Conservation (phyloP, 2,888 invertebrate genomes). For the Coelopa pilipes region DNA sequence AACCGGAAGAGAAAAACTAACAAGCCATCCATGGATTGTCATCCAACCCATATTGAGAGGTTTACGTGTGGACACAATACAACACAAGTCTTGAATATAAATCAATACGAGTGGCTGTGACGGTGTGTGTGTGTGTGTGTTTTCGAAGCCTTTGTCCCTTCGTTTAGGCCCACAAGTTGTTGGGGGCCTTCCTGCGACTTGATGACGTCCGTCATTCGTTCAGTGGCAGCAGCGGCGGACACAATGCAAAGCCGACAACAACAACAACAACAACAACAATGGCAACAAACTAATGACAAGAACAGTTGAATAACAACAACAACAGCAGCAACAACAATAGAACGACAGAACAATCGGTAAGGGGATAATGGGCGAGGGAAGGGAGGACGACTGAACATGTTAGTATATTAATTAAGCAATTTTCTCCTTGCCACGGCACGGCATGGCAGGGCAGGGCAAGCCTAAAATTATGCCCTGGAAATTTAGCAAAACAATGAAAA, state of each 20-base stretch:
- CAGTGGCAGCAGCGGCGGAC: not conserved
- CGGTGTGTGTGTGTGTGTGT: not conserved
- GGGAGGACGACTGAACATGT: not conserved
- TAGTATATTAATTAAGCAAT: constrained; percentile 48
- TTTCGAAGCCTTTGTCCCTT: not conserved
- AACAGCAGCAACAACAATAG: constrained; percentile 9
- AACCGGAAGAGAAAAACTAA: not conserved
- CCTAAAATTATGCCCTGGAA: constrained; percentile 22
- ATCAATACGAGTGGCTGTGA: constrained; percentile 28
- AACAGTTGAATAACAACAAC: not conserved
- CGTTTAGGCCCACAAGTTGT: not conserved
- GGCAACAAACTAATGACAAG: constrained; percentile 2
- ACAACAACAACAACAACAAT: constrained; percentile 16
- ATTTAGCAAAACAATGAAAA: no score
- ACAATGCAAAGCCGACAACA: constrained; percentile 2
- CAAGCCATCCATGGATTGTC: not conserved
- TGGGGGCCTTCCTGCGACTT: not conserved
- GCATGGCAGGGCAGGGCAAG: not conserved
- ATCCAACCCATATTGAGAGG: no score
- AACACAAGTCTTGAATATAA: constrained; percentile 31
- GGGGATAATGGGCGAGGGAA: no score
- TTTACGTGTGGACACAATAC: no score
- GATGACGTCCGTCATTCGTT: constrained; percentile 1
- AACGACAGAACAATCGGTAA: not conserved
- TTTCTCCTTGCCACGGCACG: constrained; percentile 36